Percentiles rank a stretch among this genome's conserved stretches.
These are phyloP conservation scores for Musca domestica DNA, from an alignment of 1,140 invertebrate species.

Conservation along the genomic window DNA sequence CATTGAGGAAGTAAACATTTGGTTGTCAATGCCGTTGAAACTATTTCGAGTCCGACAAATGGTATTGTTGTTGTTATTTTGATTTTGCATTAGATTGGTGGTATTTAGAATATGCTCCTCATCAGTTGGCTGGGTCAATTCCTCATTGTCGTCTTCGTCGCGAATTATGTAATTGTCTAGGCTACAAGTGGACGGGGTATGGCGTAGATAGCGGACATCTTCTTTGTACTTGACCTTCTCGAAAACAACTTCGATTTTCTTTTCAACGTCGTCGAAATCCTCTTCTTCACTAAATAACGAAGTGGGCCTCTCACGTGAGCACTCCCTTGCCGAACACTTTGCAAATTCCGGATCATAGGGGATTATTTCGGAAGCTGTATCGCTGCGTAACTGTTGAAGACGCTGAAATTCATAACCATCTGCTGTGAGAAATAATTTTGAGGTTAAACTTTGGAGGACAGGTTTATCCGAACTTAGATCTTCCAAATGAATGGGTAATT, in stretches of 20 bases:
- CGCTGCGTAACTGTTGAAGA: conserved; percentile 26
- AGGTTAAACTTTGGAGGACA: conserved; percentile 22
- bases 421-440: conserved; percentile 24
- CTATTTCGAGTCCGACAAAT: neutral
- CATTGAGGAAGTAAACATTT: neutral
- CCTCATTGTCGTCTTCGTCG: neutral
- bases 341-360: conserved; percentile 22
- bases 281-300: neutral
- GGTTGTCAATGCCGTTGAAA: neutral
- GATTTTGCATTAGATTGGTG: conserved; percentile 1
- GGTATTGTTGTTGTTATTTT: conserved; percentile 8
- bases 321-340: neutral
- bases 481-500: neutral
- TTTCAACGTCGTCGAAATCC: conserved; percentile 13
- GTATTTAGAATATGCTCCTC: neutral
- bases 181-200: conserved; percentile 48
- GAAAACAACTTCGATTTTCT: conserved; percentile 30
- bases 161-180: conserved; percentile 29
- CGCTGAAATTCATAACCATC: conserved; percentile 31
- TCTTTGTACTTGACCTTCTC: conserved; percentile 44
- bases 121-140: too few relatives aligned
- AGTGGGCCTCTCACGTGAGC: neutral
- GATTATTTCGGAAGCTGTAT: conserved; percentile 18
- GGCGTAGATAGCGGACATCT: conserved; percentile 45
- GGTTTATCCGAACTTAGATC: conserved; percentile 3